A percentile compares a stretch with the other conserved stretches of the same genome.
Evolutionary conservation across 2,888 invertebrate genomes (phyloP).

Genomic region (Troides oblongomaculatus): DNA sequence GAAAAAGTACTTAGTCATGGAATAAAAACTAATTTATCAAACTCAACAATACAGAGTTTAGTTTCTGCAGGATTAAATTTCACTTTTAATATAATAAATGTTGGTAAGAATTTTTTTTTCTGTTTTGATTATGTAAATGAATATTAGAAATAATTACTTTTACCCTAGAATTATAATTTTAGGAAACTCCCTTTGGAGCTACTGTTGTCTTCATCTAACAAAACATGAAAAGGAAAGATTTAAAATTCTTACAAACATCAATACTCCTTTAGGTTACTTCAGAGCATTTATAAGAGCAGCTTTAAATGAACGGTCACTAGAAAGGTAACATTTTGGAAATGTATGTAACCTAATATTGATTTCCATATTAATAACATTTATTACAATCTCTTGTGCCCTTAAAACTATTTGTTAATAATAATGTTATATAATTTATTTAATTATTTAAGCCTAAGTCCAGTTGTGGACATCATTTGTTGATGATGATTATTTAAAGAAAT

Average conservation of each 20-base stretch:
- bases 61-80: conserved; percentile 74
- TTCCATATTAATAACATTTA: too few relatives aligned
- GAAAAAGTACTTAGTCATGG: conserved; percentile 90
- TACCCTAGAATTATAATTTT: conserved; percentile 34
- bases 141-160: neutral
- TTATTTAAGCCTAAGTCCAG: too few relatives aligned
- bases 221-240: conserved; percentile 94
- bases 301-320: conserved; percentile 94
- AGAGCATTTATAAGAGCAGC: conserved; percentile 94
- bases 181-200: conserved; percentile 87
- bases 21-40: conserved; percentile 80
- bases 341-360: too few relatives aligned
- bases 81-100: conserved; percentile 73
- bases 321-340: conserved; percentile 67
- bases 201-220: conserved; percentile 88
- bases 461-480: too few relatives aligned
- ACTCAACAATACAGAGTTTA: conserved; percentile 68
- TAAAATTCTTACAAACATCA: conserved; percentile 77
- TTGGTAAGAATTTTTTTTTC: conserved; percentile 59
- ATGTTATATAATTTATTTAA: too few relatives aligned
- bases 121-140: neutral
- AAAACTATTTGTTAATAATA: too few relatives aligned
- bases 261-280: conserved; percentile 85
- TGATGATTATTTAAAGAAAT: too few relatives aligned
- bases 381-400: too few relatives aligned